Evolutionary conservation across 2,113 vertebrate genomes (phyloP).

Genomic region (Edolisoma coerulescens): DNA sequence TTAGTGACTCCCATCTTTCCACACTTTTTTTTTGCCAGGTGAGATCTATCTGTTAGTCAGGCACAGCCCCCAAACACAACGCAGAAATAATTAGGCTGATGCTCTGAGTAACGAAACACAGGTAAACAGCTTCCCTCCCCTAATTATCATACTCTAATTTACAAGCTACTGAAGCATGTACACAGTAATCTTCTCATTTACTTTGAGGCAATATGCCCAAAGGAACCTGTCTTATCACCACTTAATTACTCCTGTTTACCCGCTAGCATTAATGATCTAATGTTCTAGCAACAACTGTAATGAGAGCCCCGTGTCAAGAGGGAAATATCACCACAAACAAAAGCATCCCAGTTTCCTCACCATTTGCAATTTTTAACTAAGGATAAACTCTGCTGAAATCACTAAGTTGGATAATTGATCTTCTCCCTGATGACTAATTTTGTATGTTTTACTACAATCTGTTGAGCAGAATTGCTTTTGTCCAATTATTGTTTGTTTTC

Average conservation of each 20-base stretch:
- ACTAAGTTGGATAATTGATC: slow-evolving; percentile 25
- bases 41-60: background rate
- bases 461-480: background rate
- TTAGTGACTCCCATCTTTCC: background rate
- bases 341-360: background rate
- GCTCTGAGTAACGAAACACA: background rate
- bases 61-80: background rate
- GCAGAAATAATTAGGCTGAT: background rate
- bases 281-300: slow-evolving; percentile 1
- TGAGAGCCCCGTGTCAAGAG: background rate
- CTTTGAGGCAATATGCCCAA: slow-evolving; percentile 41
- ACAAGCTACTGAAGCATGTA: slow-evolving; percentile 24
- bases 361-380: slow-evolving; percentile 38
- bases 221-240: slow-evolving; percentile 49
- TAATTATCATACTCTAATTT: slow-evolving; percentile 46
- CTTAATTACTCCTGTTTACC: slow-evolving; percentile 62
- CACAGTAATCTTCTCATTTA: slow-evolving; percentile 29
- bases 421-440: slow-evolving; percentile 11
- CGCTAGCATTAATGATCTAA: slow-evolving; percentile 34
- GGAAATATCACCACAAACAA: slow-evolving; percentile 18
- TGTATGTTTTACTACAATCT: background rate
- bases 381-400: background rate
- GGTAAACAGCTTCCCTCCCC: slow-evolving; percentile 23
- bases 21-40: background rate
- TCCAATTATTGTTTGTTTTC: background rate